Evolutionary conservation across 2,888 invertebrate species (phyloP), one percentile per base, ranked within the genome.

Genomic region (Napeogenes inachia): DNA sequence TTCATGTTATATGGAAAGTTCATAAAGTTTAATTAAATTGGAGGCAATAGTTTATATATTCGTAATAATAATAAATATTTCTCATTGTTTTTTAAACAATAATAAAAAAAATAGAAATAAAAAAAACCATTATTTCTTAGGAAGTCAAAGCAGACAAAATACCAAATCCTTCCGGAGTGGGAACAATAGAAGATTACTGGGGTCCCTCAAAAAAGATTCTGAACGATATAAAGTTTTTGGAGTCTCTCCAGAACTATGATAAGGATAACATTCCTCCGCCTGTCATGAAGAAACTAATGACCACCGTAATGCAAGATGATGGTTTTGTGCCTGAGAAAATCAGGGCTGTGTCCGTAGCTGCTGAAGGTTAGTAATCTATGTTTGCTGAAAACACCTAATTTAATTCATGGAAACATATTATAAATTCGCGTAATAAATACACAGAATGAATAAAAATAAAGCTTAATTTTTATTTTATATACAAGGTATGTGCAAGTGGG

Each of bases 301-400:
- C 95, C 45, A 95, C 94, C 71, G 96, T 98, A 62, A 86, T 97
- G 75, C 92, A 92, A 45, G 97, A 98, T 77, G 95, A 96, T 61
- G 95, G 95, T 58, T 98, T 98, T 79, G 97, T 97, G 77, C 98
- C 98, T 0, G 97, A 97, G 56, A 98, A 98, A 87, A 93, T 98
- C 45, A 95, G 94, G 77, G 88, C 93, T 0, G 97, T 97, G 0
- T 98, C 98, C 0, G 94, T 95, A 0, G 98, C 98, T 6, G 96
- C 96, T 74, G 97, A 98, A 87, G 98, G 95, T 92, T 42, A 10
- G 42, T 42, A 42, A 42, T 42, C 42, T 42, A 35, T 35, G 42
- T 10, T 42, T 42, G 10, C 2, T 42, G 38, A 42, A 42, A 42
- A 42, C 10, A 42, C 10, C 10, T 12, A 2, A 4, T 10, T 42